Evolutionary conservation across 2,888 invertebrate species (phyloP), one percentile per base, ranked within the genome.

Genomic region (Lampropteryx suffumata): DNA sequence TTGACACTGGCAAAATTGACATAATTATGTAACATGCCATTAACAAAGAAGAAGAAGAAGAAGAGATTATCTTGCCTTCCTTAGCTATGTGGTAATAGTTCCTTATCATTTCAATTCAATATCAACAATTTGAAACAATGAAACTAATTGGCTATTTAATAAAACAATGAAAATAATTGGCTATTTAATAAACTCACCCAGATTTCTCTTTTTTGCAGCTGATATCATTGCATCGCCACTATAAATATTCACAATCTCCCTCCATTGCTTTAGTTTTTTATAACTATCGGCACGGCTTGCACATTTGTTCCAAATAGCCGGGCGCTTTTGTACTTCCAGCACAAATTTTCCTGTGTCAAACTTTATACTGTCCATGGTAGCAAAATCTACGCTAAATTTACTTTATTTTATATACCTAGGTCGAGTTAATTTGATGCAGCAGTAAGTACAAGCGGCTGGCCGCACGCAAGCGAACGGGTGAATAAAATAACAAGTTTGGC

Each of bases 331-430:
- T 3, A 56, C 48, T 43, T 52, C 52, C 1, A n/a, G 2, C 9
- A 56, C 52, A 7, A 56, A 49, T 13, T 42, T 49, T 27, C 1
- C 37, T 8, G 52, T 52, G 14, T 56, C 55, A 13, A 56, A 46
- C 21, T 41, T 48, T 36, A 41, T 6, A 1, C 13, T 7, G 10
- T 28, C 39, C 39, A 39, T 39, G 10, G 1, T 17, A 17, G 17
- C 2, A 3, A 17, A n/a, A n/a, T n/a, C n/a, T n/a, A n/a, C n/a
- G n/a, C n/a, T n/a, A n/a, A n/a, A n/a, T n/a, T n/a, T n/a, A n/a
- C n/a, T n/a, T n/a, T n/a, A n/a, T n/a, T n/a, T n/a, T n/a, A 17
- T 17, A 4, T 17, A 17, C 17, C 17, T 17, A 17, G 17, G 2
- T 17, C 8, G 9, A 10, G 8, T 9, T 36, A 26, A n/a, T 9